A percentile compares a stretch with the other conserved stretches of the same genome.
Evolutionary conservation across 2,113 vertebrate species (phyloP).

Genomic region (Cryptotis parvus): DNA sequence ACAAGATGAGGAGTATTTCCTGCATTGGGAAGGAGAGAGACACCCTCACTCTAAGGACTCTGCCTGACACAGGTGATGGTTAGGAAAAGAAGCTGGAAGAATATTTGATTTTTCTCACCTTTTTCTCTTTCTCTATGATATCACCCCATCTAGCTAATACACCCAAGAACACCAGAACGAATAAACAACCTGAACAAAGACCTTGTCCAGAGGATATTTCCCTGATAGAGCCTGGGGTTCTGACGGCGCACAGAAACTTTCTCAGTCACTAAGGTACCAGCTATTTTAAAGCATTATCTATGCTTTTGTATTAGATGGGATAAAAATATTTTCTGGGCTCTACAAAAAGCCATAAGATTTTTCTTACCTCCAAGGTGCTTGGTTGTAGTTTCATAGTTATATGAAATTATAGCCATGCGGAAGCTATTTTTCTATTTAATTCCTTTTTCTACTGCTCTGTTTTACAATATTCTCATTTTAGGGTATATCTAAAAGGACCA

Average conservation of each 20-base stretch:
- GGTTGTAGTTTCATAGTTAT: background rate
- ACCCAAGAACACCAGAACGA: too few relatives aligned
- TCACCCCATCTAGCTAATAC: background rate
- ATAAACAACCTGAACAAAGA: background rate
- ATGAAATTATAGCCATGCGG: background rate
- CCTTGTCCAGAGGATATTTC: background rate
- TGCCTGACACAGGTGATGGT: background rate
- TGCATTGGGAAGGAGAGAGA: background rate
- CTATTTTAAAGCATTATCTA: background rate
- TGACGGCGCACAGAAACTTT: background rate
- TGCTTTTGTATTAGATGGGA: background rate
- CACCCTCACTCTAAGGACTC: background rate
- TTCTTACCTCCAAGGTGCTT: background rate
- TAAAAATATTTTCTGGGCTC: conserved; percentile 10
- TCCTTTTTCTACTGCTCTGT: conserved; percentile 26
- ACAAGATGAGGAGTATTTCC: background rate
- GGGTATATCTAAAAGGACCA: background rate
- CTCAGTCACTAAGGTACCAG: background rate
- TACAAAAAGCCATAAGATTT: conserved; percentile 33
- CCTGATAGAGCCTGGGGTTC: background rate
- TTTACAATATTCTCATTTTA: conserved; percentile 17
- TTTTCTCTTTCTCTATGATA: background rate
- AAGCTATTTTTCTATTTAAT: background rate
- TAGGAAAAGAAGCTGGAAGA: background rate
- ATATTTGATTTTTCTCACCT: background rate